Base-by-base conservation (phyloP, 2,113 vertebrate genomes). In the Chauna torquata region DNA sequence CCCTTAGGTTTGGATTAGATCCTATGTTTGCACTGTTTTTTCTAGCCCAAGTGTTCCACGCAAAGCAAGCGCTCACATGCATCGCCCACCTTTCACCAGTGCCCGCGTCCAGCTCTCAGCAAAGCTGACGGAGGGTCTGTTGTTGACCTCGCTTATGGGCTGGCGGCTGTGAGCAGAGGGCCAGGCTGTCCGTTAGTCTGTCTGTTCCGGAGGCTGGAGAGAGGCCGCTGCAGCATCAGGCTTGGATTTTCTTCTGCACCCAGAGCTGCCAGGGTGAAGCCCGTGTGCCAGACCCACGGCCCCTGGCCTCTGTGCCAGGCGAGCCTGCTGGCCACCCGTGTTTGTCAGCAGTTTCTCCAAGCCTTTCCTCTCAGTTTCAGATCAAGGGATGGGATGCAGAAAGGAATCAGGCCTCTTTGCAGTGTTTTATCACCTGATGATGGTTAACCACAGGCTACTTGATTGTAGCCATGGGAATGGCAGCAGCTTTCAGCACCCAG, bases 381-480 rank as follows among this genome's bases (percentile, higher is more conserved):
- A 82, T 28, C 9, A 5, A n/a, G 79, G 78, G 19, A 50, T 11
- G 42, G 57, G 62, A 25, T 25, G 75, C 34, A 54, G 85, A 66
- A 65, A 69, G 7, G 55, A 55, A 25, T 30, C 3, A 4, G 24
- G 68, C 27, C n/a, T 55, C 4, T 82, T 86, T 30, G 82, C 85
- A 64, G 76, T 40, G 50, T 78, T 76, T 79, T 96, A 71, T 80
- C 92, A 74, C 93, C 92, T 70, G 71, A 45, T 88, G 85, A 75
- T 91, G 86, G 94, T 50, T 96, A 62, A 86, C 83, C 86, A 75
- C 92, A 86, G 92, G 86, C 88, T 70, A 9, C 72, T 81, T 4
- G 5, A 27, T 34, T 81, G 94, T 86, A 96, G 94, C 91, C 80
- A 34, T 75, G 88, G 92, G 95, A 92, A 92, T 88, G 76, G 94